Percentiles rank a stretch among this genome's conserved stretches.
These are phyloP conservation scores for Microplitis deprimator DNA, from an alignment of 2,888 invertebrate species.

Conservation along the genomic window DNA sequence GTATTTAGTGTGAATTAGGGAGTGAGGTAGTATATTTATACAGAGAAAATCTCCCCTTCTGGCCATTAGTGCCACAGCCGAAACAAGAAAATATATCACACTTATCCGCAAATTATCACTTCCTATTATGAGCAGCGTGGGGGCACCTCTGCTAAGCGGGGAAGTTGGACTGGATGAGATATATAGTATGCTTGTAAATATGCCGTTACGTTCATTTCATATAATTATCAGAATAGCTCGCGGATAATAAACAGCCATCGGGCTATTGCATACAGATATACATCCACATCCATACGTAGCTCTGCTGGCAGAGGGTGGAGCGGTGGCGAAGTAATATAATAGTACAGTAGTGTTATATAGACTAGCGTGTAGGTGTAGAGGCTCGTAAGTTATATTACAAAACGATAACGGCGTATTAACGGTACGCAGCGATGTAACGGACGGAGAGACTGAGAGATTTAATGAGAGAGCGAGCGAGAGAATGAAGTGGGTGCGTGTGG, in stretches of 20 bases:
- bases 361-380: conserved; percentile 5
- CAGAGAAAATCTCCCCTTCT: conserved; percentile 10
- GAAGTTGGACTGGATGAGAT: conserved; percentile 27
- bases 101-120: conserved; percentile 60
- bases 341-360: conserved; percentile 26
- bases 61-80: conserved; percentile 20
- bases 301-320: background rate
- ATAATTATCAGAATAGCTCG: conserved; percentile 62
- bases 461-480: background rate
- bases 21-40: background rate
- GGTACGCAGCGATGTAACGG: conserved; percentile 49
- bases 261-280: conserved; percentile 17
- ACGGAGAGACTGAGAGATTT: conserved; percentile 26
- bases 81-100: conserved; percentile 58
- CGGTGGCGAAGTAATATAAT: background rate
- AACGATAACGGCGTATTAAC: conserved; percentile 56
- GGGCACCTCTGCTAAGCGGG: conserved; percentile 33
- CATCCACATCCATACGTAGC: conserved; percentile 20
- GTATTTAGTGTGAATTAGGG: background rate
- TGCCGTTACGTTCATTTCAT: conserved; percentile 61
- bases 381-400: conserved; percentile 52
- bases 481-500: conserved; percentile 4
- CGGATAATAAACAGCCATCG: conserved; percentile 52
- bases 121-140: conserved; percentile 53
- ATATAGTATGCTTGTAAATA: conserved; percentile 5